Evolutionary conservation across 2,113 vertebrate species (phyloP).

Genomic region (Sprattus sprattus): DNA sequence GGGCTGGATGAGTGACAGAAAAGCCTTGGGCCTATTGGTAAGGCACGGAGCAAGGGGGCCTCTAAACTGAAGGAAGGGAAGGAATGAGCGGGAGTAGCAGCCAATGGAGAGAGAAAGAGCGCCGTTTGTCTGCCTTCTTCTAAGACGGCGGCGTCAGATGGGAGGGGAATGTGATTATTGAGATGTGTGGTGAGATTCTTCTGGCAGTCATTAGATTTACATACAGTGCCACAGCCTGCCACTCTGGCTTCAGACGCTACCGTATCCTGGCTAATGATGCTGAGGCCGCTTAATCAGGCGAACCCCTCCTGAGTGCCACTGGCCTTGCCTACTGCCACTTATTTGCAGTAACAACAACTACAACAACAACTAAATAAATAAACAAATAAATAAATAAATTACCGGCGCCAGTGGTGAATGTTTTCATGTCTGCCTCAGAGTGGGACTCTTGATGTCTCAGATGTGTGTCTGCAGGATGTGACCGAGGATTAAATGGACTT

Average conservation of each 20-base stretch:
- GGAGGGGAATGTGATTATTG: slow-evolving; percentile 23
- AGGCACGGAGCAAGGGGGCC: slow-evolving; percentile 6
- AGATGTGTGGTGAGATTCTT: slow-evolving; percentile 37
- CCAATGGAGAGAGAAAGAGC: background rate
- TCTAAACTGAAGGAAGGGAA: background rate
- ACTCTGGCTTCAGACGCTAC: background rate
- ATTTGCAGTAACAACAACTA: slow-evolving; percentile 52
- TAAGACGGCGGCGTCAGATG: background rate
- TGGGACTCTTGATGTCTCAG: slow-evolving; percentile 35
- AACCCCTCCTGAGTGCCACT: slow-evolving; percentile 44
- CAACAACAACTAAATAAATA: slow-evolving; percentile 45
- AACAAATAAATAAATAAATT: background rate
- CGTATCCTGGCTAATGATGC: slow-evolving; percentile 50
- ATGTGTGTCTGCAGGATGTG: slow-evolving; percentile 30
- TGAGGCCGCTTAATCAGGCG: slow-evolving; percentile 56
- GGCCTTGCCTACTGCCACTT: slow-evolving; percentile 44
- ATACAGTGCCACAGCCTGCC: slow-evolving; percentile 34
- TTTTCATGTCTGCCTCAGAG: slow-evolving; percentile 37
- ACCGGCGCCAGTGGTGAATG: slow-evolving; percentile 42
- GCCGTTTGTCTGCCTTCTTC: background rate
- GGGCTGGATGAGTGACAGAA: slow-evolving; percentile 35
- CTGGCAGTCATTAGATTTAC: slow-evolving; percentile 57
- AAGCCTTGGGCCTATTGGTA: slow-evolving; percentile 32
- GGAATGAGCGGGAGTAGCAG: background rate
- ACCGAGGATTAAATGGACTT: slow-evolving; percentile 47